Evolutionary conservation across 2,888 invertebrate genomes (phyloP).

Genomic region (Drosophila buzzatii): DNA sequence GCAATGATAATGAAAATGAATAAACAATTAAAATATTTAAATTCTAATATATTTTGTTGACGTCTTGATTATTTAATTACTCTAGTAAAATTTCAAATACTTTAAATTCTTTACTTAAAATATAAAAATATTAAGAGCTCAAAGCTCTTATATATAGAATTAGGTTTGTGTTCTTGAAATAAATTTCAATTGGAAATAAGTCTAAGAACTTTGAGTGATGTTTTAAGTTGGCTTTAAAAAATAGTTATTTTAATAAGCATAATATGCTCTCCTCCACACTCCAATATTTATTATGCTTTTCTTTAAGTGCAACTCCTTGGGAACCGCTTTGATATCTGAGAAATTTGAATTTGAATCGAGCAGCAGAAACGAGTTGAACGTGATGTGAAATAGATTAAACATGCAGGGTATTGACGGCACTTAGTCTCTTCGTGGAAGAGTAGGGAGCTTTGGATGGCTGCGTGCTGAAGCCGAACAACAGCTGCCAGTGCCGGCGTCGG

Average conservation of each 20-base stretch:
- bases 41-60: neutral
- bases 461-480: conserved; percentile 52
- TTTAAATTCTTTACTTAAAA: neutral
- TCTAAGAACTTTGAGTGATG: neutral
- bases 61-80: no score
- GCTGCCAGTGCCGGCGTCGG: conserved; percentile 44
- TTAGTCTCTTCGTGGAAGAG: conserved; percentile 10
- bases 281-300: neutral
- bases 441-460: conserved; percentile 30
- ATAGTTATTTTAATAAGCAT: neutral
- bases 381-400: conserved; percentile 1
- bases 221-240: neutral
- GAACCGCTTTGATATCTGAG: neutral
- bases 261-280: neutral
- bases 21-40: neutral
- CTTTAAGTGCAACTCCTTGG: neutral
- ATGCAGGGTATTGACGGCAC: conserved; percentile 20
- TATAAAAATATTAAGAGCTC: neutral
- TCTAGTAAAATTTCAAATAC: no score
- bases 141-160: neutral
- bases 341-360: conserved; percentile 8
- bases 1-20: neutral
- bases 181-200: neutral
- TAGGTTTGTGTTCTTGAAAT: neutral
- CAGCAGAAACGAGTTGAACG: neutral